Conservation (phyloP, 2,113 vertebrate species). For the Chroicocephalus ridibundus region DNA sequence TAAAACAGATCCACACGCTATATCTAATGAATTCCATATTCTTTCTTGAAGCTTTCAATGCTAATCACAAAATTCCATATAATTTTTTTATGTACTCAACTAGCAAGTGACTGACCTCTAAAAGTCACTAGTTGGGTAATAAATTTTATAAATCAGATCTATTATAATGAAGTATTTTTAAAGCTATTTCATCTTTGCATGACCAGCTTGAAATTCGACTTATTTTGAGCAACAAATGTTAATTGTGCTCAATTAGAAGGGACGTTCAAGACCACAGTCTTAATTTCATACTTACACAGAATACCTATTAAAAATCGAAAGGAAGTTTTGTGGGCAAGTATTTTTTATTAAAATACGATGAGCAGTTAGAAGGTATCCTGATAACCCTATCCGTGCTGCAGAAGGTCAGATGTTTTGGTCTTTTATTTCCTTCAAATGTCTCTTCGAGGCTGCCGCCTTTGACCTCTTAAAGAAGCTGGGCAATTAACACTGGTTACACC, state of each 20-base stretch:
- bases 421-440: background rate
- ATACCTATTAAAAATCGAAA: background rate
- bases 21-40: constrained; percentile 64
- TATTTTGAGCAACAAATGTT: constrained; percentile 58
- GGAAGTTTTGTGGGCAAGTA: background rate
- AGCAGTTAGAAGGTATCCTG: background rate
- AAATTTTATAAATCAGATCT: constrained; percentile 69
- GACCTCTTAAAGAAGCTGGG: background rate
- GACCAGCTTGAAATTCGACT: background rate
- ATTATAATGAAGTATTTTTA: constrained; percentile 64
- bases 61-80: constrained; percentile 69
- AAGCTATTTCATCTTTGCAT: constrained; percentile 55
- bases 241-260: background rate
- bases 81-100: constrained; percentile 70
- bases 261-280: background rate
- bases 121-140: constrained; percentile 68
- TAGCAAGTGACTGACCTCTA: constrained; percentile 67
- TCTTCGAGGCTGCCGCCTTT: background rate
- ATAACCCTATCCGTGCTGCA: background rate
- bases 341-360: background rate
- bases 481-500: background rate
- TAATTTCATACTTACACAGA: background rate
- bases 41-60: constrained; percentile 55
- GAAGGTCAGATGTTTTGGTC: background rate
- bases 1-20: constrained; percentile 48